Conservation (phyloP, 2,113 vertebrate species). For the Macquaria australasica region DNA sequence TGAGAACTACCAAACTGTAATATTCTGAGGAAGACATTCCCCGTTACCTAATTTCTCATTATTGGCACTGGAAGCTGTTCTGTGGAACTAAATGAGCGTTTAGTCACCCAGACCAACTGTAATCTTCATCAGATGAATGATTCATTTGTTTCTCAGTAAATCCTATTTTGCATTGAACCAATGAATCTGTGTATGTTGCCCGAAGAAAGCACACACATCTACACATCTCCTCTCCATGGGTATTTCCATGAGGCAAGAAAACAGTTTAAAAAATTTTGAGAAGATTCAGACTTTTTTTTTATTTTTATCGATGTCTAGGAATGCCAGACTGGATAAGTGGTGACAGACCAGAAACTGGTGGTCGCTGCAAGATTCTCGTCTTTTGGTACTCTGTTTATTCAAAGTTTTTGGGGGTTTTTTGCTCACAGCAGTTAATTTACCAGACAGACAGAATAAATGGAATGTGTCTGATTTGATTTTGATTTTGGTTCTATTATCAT, state of each 20-base stretch:
- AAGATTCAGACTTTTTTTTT: neutral
- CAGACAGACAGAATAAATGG: constrained; percentile 21
- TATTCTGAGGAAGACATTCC: neutral
- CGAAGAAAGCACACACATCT: neutral
- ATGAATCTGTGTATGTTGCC: neutral
- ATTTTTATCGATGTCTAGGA: constrained; percentile 9
- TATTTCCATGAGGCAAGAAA: constrained; percentile 12
- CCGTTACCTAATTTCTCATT: neutral
- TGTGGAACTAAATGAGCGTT: neutral
- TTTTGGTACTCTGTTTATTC: constrained; percentile 7
- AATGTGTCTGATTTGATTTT: constrained; percentile 38
- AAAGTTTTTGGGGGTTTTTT: neutral
- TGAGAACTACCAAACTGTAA: neutral
- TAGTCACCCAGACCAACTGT: too few relatives aligned
- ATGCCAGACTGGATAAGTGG: constrained; percentile 54
- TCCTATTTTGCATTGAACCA: neutral
- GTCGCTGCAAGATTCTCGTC: constrained; percentile 35
- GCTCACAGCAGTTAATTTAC: constrained; percentile 42
- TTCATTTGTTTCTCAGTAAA: neutral
- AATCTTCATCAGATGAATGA: neutral
- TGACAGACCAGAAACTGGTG: constrained; percentile 38
- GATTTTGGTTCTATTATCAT: constrained; percentile 30
- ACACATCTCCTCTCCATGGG: neutral
- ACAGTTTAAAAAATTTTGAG: constrained; percentile 3
- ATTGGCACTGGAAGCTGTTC: neutral